Base-by-base conservation (phyloP, 2,888 invertebrate species). In the Drosophila testacea region DNA sequence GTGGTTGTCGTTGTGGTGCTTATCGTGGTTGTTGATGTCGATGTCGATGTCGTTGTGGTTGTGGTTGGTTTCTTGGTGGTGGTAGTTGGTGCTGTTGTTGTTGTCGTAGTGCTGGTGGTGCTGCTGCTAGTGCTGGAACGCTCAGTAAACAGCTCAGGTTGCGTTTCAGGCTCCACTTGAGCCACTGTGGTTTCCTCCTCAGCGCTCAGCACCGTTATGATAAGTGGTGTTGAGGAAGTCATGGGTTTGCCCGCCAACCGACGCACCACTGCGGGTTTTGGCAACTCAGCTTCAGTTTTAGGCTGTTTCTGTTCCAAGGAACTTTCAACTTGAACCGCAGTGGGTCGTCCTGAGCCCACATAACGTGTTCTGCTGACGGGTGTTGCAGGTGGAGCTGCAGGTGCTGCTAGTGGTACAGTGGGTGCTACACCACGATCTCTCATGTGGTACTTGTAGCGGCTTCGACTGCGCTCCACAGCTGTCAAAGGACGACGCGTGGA, bases 141-240 rank as follows among this genome's bases (percentile, higher is more conserved):
- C 4, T 46, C 54, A 22, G 63, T 47, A 13, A 38, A 10, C 38
- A 6, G 7, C 41, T 60, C 51, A 2, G 50, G 34, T 9, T 32
- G 41, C 22, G 2, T 4, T 11, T 42, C 51, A 5, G 39, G 38
- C 34, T 64, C 64, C 1, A 61, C 39, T 9, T 72, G 71, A 1
- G 67, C 47, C 16, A 70, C 59, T 16, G 88, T 81, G 5, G 79
- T 72, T 27, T 86, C 82, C 22, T 91, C 91, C 50, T 91, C 92
- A 3, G 90, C 90, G 56, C 90, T 90, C 11, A 90, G 70, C 1
- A 92, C 92, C 1, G 83, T 91, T 56, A 92, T 92, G 4, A 91
- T 83, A 27, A 92, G 78, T 4, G 92, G 92, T 10, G 91, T 91
- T 0, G 91, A 88, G 10, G 88, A 73, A 1, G 73, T 46, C 36